Evolutionary conservation across 2,888 invertebrate species (phyloP).

Genomic region (Pristionchus mayeri): DNA sequence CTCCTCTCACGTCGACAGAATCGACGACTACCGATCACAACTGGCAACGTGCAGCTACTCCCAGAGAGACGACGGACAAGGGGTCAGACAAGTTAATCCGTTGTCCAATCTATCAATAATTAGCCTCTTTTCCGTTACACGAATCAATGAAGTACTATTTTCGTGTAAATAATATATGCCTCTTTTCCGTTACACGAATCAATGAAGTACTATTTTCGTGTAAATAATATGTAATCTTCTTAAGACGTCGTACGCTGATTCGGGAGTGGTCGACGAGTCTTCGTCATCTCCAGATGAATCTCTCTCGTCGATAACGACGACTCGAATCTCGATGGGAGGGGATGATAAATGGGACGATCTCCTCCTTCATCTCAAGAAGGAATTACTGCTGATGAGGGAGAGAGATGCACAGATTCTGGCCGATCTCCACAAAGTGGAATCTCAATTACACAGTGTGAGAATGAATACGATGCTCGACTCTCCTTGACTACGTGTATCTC

Average conservation of each 20-base stretch:
- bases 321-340: background rate
- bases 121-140: too few species aligned
- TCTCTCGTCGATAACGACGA: conserved; percentile 23
- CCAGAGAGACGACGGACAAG: background rate
- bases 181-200: too few species aligned
- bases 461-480: conserved; percentile 38
- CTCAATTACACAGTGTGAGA: conserved; percentile 63
- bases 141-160: too few species aligned
- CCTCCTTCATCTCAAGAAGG: conserved; percentile 71
- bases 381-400: conserved; percentile 68
- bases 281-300: conserved; percentile 47
- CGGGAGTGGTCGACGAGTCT: conserved; percentile 38
- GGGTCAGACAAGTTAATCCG: background rate
- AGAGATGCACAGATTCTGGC: conserved; percentile 72
- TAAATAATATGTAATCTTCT: background rate
- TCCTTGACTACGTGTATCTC: conserved; percentile 16
- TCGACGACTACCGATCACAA: conserved; percentile 46
- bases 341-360: conserved; percentile 66
- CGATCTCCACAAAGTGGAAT: conserved; percentile 70
- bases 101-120: too few species aligned
- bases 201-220: too few species aligned
- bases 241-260: conserved; percentile 44
- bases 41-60: conserved; percentile 10
- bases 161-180: too few species aligned
- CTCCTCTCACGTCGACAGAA: conserved; percentile 21